phyloP scores from a whole-genome alignment of 2,888 invertebrate genomes.

The Arctia plantaginis region DNA sequence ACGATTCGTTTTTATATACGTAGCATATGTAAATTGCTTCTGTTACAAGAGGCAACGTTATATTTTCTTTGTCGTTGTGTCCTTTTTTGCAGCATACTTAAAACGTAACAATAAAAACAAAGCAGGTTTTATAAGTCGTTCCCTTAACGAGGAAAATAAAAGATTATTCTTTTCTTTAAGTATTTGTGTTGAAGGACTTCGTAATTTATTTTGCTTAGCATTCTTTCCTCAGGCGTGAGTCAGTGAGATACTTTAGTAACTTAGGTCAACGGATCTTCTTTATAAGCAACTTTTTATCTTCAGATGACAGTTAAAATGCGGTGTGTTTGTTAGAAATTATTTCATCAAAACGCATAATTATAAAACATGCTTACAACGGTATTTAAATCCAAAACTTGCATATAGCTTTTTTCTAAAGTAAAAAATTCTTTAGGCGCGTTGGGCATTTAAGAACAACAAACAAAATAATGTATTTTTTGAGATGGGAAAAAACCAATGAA shows the following conservation, averaged over 20 bases:
- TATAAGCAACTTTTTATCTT: not conserved
- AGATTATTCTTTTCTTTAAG: not conserved
- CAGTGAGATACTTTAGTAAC: slow-evolving; percentile 1
- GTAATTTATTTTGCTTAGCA: slow-evolving; percentile 4
- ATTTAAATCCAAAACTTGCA: too few relatives aligned
- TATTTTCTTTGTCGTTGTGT: not conserved
- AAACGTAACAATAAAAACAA: not conserved
- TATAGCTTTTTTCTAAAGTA: too few relatives aligned
- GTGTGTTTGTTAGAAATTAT: not conserved
- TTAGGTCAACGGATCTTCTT: not conserved
- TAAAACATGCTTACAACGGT: too few relatives aligned
- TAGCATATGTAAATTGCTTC: not conserved
- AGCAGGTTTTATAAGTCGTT: not conserved
- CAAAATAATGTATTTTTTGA: too few relatives aligned
- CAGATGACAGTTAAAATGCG: not conserved
- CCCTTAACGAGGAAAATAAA: not conserved
- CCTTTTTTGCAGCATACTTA: not conserved
- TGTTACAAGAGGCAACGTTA: not conserved
- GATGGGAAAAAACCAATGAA: too few relatives aligned
- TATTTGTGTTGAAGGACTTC: not conserved
- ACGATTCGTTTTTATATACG: not conserved
- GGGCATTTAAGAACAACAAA: too few relatives aligned
- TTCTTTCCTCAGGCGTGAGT: not conserved
- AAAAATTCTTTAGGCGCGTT: too few relatives aligned
- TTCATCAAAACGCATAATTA: too few relatives aligned